Evolutionary conservation across 2,113 vertebrate species (phyloP).

Genomic region (Ciconia stormi): DNA sequence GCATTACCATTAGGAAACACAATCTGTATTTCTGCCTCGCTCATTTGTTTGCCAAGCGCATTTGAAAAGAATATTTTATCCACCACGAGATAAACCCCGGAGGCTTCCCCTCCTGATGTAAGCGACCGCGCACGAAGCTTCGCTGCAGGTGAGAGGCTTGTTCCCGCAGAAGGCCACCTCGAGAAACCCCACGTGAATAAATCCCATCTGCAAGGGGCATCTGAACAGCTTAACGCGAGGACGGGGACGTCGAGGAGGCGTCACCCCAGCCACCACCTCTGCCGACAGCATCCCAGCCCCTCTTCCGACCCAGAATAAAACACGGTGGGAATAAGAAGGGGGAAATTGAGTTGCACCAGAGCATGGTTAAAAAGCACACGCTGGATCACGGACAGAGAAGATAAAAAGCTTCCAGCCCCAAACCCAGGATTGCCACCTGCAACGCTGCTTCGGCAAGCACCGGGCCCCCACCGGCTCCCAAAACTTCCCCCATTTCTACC

Average conservation of each 20-base stretch:
- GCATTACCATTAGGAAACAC: background rate
- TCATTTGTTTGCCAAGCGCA: background rate
- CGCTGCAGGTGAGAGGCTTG: background rate
- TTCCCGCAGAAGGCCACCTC: background rate
- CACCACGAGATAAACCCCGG: background rate
- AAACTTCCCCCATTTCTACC: background rate
- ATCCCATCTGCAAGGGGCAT: fast-evolving
- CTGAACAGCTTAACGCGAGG: background rate
- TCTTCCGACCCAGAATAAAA: background rate
- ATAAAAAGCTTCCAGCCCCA: background rate
- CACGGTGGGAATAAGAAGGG: background rate
- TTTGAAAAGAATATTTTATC: background rate
- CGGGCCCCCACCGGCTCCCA: background rate
- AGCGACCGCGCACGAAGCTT: fast-evolving
- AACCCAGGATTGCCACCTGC: background rate
- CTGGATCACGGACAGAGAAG: background rate
- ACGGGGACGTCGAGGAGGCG: background rate
- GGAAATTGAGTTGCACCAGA: background rate
- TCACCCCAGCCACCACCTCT: background rate
- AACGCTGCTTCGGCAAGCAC: fast-evolving
- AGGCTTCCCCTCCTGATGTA: background rate
- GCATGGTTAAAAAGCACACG: fast-evolving
- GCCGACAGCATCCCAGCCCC: background rate
- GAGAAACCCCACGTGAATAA: background rate
- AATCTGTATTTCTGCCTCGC: conserved; percentile 9